phyloP scores from a whole-genome alignment of 1,140 invertebrate species.

The Pogonognathellus flavescens region DNA sequence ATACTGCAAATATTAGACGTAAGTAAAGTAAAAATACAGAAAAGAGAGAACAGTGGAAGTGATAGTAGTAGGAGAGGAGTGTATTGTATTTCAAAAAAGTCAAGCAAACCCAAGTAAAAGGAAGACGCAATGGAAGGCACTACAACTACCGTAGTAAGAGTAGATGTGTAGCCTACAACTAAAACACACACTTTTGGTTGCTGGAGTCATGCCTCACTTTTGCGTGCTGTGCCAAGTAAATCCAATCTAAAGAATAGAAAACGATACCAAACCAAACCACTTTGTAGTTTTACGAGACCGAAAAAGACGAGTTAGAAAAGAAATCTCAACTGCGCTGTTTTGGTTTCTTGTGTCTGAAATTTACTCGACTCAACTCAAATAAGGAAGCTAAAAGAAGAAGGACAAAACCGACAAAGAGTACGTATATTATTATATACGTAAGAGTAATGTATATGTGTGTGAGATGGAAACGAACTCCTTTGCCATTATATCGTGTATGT shows the following conservation, averaged over 20 bases:
- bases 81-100: background rate
- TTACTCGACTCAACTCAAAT: constrained; percentile 1
- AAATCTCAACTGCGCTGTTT: constrained; percentile 33
- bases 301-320: constrained; percentile 36
- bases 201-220: background rate
- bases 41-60: no score
- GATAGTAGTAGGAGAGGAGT: background rate
- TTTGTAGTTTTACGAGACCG: constrained; percentile 49
- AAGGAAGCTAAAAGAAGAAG: constrained; percentile 23
- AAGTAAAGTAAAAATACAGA: no score
- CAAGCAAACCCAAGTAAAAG: background rate
- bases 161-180: background rate
- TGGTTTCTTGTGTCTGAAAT: constrained; percentile 27
- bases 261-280: constrained; percentile 44
- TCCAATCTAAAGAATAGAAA: constrained; percentile 40
- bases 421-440: background rate
- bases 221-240: constrained; percentile 35
- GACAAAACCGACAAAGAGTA: constrained; percentile 28
- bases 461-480: background rate
- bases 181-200: background rate
- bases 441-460: background rate
- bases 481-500: background rate
- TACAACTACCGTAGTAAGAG: background rate
- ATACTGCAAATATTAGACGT: no score
- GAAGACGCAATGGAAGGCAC: background rate